These are phyloP conservation scores for Hippoglossus stenolepis DNA, from an alignment of 2,113 vertebrate species.

Conservation along the genomic window DNA sequence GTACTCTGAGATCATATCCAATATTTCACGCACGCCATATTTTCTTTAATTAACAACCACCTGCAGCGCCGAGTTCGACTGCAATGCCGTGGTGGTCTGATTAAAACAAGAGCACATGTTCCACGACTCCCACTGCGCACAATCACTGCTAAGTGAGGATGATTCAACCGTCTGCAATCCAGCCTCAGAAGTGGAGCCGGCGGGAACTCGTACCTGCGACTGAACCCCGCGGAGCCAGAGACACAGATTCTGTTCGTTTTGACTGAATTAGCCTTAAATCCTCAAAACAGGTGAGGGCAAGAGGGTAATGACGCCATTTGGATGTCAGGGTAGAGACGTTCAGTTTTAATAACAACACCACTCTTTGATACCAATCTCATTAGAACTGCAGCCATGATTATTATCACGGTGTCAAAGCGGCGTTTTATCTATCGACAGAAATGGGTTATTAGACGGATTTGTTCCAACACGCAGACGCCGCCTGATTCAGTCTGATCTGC, in stretches of 20 bases:
- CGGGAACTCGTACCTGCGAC: slow-evolving; percentile 32
- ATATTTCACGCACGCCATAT: slow-evolving; percentile 15
- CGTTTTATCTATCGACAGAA: slow-evolving; percentile 55
- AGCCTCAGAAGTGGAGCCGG: slow-evolving; percentile 20
- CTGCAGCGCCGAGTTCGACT: slow-evolving; percentile 41
- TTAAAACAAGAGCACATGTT: slow-evolving; percentile 60
- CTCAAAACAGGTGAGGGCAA: slow-evolving; percentile 47
- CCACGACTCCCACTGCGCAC: slow-evolving; percentile 43
- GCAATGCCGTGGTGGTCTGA: slow-evolving; percentile 48
- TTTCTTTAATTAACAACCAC: slow-evolving; percentile 41
- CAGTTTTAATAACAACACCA: slow-evolving; percentile 48
- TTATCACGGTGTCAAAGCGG: slow-evolving; percentile 42
- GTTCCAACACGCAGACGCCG: slow-evolving; percentile 49
- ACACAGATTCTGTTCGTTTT: slow-evolving; percentile 30
- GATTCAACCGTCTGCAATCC: slow-evolving; percentile 68
- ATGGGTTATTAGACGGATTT: slow-evolving; percentile 65
- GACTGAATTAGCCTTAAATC: slow-evolving; percentile 46
- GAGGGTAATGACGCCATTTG: slow-evolving; percentile 34
- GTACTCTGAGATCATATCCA: neutral
- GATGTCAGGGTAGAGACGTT: slow-evolving; percentile 42
- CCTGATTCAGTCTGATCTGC: slow-evolving; percentile 54
- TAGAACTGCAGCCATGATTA: slow-evolving; percentile 54
- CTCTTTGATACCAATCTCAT: slow-evolving; percentile 67
- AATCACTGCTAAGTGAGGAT: slow-evolving; percentile 56
- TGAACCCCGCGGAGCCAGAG: slow-evolving; percentile 16